Evolutionary conservation across 2,888 invertebrate genomes (phyloP).

Genomic region (Pollenia labialis): DNA sequence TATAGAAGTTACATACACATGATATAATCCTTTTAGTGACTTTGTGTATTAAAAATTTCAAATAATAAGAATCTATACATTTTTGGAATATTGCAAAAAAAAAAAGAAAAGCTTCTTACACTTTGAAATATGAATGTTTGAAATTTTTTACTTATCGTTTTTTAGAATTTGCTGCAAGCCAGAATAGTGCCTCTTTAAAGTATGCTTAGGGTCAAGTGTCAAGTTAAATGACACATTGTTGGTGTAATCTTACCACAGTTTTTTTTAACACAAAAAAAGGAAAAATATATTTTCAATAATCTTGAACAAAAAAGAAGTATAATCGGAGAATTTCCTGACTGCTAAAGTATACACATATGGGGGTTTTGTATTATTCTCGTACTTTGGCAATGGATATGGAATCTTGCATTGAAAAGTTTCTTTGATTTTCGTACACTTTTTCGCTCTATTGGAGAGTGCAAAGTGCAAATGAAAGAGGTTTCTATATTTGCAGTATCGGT

Average conservation of each 20-base stretch:
- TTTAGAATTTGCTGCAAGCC: constrained; percentile 12
- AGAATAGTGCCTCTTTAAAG: not conserved
- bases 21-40: too few relatives aligned
- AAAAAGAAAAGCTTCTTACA: too few relatives aligned
- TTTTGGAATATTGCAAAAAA: too few relatives aligned
- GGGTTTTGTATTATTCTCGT: not conserved
- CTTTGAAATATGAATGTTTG: too few relatives aligned
- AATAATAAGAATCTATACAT: too few relatives aligned
- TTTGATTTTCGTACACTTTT: constrained; percentile 30
- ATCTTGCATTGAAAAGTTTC: constrained; percentile 50
- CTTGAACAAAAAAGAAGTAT: constrained; percentile 1
- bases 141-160: too few relatives aligned
- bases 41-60: too few relatives aligned
- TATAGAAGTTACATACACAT: too few relatives aligned
- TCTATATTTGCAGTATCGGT: constrained; percentile 56
- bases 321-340: constrained; percentile 4
- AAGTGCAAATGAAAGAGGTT: constrained; percentile 55
- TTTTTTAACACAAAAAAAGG: not conserved
- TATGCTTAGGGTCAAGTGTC: constrained; percentile 42
- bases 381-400: not conserved
- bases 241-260: constrained; percentile 30
- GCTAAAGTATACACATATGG: not conserved
- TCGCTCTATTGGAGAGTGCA: constrained; percentile 49
- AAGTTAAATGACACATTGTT: constrained; percentile 33
- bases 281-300: not conserved